Conservation (phyloP, 2,113 vertebrate genomes). For the Thunnus thynnus region DNA sequence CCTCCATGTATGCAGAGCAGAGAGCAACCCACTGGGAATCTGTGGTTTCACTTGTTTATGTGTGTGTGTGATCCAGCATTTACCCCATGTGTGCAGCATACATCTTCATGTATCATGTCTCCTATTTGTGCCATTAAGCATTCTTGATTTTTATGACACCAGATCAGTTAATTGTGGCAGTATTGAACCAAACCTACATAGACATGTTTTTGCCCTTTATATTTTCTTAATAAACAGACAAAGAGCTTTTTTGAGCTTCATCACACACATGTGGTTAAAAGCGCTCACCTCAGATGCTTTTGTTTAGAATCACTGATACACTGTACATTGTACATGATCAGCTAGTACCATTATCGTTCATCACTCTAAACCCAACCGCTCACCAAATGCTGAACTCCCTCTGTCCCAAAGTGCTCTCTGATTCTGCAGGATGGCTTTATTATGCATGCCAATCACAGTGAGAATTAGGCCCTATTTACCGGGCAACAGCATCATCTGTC, state of each 20-base stretch:
- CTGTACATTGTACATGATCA: slow-evolving; percentile 45
- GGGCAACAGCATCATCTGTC: slow-evolving; percentile 62
- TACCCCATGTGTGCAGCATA: slow-evolving; percentile 49
- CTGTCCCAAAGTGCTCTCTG: slow-evolving; percentile 66
- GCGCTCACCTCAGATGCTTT: slow-evolving; percentile 39
- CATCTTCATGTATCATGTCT: slow-evolving; percentile 76
- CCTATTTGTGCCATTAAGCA: slow-evolving; percentile 75
- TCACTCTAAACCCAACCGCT: slow-evolving; percentile 54
- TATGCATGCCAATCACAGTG: slow-evolving; percentile 74
- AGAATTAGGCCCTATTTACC: slow-evolving; percentile 64
- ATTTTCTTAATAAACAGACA: slow-evolving; percentile 41
- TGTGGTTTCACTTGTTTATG: slow-evolving; percentile 74
- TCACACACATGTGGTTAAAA: slow-evolving; percentile 39
- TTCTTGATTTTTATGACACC: slow-evolving; percentile 72
- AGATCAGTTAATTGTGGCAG: slow-evolving; percentile 70
- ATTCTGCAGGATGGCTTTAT: slow-evolving; percentile 70
- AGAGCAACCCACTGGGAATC: slow-evolving; percentile 71
- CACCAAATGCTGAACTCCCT: slow-evolving; percentile 63
- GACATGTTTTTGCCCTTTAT: slow-evolving; percentile 21
- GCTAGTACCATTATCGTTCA: slow-evolving; percentile 44
- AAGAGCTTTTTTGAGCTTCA: not conserved
- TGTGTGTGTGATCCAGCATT: slow-evolving; percentile 61
- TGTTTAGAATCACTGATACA: slow-evolving; percentile 51
- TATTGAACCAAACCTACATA: slow-evolving; percentile 59
- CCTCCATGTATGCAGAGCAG: slow-evolving; percentile 77